A percentile compares a stretch with the other conserved stretches of the same genome.
Conservation (phyloP, 2,113 vertebrate genomes). For the Clinocottus analis region DNA sequence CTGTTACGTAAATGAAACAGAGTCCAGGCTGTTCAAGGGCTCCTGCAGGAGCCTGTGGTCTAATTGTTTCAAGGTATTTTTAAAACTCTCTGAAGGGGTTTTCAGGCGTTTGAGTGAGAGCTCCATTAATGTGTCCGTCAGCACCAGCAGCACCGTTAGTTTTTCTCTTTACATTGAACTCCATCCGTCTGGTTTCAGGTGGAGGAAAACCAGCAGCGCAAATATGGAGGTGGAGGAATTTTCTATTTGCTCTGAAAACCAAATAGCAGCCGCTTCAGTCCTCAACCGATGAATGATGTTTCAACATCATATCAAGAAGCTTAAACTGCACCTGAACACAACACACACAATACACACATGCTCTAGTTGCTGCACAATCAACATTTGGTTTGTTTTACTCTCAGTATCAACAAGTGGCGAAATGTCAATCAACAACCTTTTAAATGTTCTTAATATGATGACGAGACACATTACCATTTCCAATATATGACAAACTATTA, state of each 20-base stretch:
- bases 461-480: background rate
- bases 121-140: background rate
- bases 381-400: background rate
- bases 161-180: background rate
- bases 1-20: background rate
- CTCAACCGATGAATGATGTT: too few species aligned
- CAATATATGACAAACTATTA: too few species aligned
- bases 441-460: background rate
- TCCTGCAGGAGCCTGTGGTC: too few species aligned
- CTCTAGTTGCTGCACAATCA: background rate
- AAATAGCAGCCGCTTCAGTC: too few species aligned
- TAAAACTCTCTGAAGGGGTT: too few species aligned
- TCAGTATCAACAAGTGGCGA: background rate
- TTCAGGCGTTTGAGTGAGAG: background rate
- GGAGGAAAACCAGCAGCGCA: background rate
- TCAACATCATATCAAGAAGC: too few species aligned
- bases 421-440: background rate
- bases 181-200: background rate
- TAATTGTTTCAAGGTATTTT: background rate
- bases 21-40: too few species aligned
- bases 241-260: background rate
- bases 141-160: background rate
- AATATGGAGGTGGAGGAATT: background rate
- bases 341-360: background rate
- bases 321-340: background rate